These are phyloP conservation scores for Matsumyia berberina DNA, from an alignment of 2,888 invertebrate species.

Conservation along the genomic window DNA sequence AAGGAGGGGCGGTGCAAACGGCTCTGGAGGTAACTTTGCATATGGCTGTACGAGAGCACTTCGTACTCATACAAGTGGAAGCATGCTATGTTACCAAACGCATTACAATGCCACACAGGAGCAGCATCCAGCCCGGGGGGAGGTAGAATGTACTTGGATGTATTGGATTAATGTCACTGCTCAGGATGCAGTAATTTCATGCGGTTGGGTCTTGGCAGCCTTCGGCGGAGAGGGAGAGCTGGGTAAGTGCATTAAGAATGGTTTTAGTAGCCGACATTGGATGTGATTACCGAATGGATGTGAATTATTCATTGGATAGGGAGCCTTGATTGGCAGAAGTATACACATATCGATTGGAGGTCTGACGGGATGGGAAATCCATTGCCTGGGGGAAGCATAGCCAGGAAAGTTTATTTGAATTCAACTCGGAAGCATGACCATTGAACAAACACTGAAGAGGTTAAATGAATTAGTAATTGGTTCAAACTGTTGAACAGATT, in stretches of 20 bases:
- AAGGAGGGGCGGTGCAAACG: conserved; percentile 15
- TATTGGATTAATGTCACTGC: conserved; percentile 62
- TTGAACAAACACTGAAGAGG: background rate
- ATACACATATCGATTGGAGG: conserved; percentile 31
- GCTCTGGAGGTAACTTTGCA: conserved; percentile 26
- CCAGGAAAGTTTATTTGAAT: background rate
- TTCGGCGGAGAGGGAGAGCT: no score
- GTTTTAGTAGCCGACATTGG: conserved; percentile 37
- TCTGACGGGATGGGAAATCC: no score
- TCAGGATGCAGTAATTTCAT: conserved; percentile 67
- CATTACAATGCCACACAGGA: background rate
- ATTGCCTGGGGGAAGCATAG: no score
- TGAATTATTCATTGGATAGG: conserved; percentile 23
- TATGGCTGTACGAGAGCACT: background rate
- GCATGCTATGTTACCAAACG: background rate
- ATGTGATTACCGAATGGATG: conserved; percentile 56
- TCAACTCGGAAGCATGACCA: background rate
- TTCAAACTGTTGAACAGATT: background rate
- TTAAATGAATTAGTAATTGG: background rate
- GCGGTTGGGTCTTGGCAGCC: conserved; percentile 39
- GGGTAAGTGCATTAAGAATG: conserved; percentile 39
- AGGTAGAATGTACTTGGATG: background rate
- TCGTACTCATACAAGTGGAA: background rate
- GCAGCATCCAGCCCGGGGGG: background rate
- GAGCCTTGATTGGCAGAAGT: conserved; percentile 9